These are phyloP conservation scores for Pseudomugil gertrudae DNA, from an alignment of 2,797 vertebrate species.

Conservation along the genomic window DNA sequence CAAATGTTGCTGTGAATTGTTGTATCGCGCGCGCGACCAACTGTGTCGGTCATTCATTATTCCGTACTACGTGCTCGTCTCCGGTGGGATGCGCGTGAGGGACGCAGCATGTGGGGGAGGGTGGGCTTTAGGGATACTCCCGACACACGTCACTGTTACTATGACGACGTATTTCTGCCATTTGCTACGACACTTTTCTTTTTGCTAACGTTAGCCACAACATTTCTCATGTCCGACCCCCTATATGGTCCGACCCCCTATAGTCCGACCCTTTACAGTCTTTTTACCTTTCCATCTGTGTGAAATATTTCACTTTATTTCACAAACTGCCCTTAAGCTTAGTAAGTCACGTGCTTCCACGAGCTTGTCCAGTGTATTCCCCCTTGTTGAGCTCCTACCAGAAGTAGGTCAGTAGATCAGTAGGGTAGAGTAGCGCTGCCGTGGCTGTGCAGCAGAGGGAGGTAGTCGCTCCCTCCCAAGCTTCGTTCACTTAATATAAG, in stretches of 20 bases:
- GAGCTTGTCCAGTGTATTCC: not conserved
- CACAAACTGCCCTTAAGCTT: conserved; percentile 13
- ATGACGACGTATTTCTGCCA: conserved; percentile 8
- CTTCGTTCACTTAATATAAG: not conserved
- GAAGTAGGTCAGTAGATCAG: conserved; percentile 80
- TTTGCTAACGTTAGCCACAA: not conserved
- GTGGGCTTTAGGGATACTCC: not conserved
- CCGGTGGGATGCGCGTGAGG: not conserved
- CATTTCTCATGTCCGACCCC: not conserved
- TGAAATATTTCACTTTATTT: no score
- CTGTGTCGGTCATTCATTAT: conserved; percentile 33
- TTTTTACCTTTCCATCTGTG: no score
- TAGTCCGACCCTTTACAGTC: no score
- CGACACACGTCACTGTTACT: conserved; percentile 24
- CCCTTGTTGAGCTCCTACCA: not conserved
- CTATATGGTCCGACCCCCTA: no score
- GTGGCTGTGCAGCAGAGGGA: conserved; percentile 48
- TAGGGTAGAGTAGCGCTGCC: conserved; percentile 57
- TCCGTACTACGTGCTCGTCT: conserved; percentile 30
- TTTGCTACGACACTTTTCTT: not conserved
- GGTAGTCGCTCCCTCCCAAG: conserved; percentile 5
- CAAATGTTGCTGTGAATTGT: not conserved
- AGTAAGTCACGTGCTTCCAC: conserved; percentile 36
- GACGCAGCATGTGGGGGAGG: not conserved
- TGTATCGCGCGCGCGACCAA: not conserved